Base-by-base conservation (phyloP, 2,113 vertebrate species). In the Mus pahari region DNA sequence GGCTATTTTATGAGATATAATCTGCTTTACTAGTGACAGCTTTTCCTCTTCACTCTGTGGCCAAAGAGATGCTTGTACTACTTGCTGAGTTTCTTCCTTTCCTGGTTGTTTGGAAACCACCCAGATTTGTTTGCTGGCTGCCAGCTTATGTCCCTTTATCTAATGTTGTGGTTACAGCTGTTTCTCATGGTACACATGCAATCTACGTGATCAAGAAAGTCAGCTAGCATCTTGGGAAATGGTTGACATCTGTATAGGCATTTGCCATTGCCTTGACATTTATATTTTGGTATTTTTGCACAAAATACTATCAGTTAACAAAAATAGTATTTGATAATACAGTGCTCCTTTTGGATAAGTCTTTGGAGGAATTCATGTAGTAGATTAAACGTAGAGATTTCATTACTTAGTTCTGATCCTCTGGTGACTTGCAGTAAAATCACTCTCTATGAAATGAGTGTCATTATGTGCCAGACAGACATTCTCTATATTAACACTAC, bases 141-240 rank as follows among this genome's bases (percentile, higher is more conserved):
- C 75, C 39, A 90, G 86, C 89, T 91, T 26, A 4, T 88, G 45
- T 81, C 13, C 75, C 64, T 97, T 90, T 94, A 90, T 95, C 86
- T 96, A 95, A 95, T 5, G 24, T 62, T 81, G 36, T 39, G 75
- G 62, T 77, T 86, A 91, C 91, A 96, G 82, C 94, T 89, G 86
- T 97, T 86, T 96, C 81, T 97, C 48, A 70, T 7, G 36, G 50
- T 55, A 92, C 78, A 84, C 0, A 0, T 94, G 89, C 91, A 77
- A 91, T 86, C 93, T 39, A 26, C 60, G 90, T 96, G 90, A 95
- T 48, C 58, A 82, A 73, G 60, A 96, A 94, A 96, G 75, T 70
- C 77, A 95, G 55, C 64, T 86, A 71, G 50, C 90, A 31, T 96
- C 93, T 91, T 70, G 20, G 86, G 77, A 96, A 92, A 94, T 2